Percentiles rank a stretch among this genome's conserved stretches.
Conservation (phyloP, 2,113 vertebrate species). For the Gracilinanus agilis region DNA sequence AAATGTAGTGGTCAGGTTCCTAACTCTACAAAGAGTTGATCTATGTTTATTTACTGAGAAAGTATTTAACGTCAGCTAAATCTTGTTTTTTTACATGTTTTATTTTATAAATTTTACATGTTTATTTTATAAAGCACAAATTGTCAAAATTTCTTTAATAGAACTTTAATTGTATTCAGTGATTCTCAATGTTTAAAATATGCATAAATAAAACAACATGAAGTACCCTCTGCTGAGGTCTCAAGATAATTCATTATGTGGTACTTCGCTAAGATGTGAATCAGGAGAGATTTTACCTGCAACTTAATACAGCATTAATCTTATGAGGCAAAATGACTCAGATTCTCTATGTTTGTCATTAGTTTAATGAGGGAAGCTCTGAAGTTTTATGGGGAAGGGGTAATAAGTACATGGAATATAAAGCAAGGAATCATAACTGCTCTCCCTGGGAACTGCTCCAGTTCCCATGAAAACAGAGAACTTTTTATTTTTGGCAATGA, state of each 20-base stretch:
- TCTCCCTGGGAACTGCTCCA: neutral
- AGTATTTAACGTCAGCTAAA: neutral
- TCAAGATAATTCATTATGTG: constrained; percentile 7
- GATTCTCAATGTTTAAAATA: constrained; percentile 52
- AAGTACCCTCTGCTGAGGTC: neutral
- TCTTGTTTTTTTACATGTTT: no score
- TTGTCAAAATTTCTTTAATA: neutral
- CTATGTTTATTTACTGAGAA: neutral
- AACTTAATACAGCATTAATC: neutral
- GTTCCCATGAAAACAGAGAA: neutral
- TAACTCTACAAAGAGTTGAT: neutral
- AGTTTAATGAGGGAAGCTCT: neutral
- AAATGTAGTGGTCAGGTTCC: neutral
- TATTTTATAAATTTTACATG: neutral
- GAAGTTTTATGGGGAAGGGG: neutral
- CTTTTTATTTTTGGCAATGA: neutral
- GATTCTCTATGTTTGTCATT: neutral
- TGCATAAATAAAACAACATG: constrained; percentile 37
- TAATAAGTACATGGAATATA: neutral
- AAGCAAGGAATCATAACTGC: neutral
- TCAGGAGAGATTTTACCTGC: neutral
- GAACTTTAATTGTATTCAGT: constrained; percentile 46
- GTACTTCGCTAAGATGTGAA: neutral
- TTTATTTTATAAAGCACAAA: neutral
- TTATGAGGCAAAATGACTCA: neutral